A percentile compares a stretch with the other conserved stretches of the same genome.
Conservation (phyloP, 2,113 vertebrate species). For the Planiliza haematocheilus region DNA sequence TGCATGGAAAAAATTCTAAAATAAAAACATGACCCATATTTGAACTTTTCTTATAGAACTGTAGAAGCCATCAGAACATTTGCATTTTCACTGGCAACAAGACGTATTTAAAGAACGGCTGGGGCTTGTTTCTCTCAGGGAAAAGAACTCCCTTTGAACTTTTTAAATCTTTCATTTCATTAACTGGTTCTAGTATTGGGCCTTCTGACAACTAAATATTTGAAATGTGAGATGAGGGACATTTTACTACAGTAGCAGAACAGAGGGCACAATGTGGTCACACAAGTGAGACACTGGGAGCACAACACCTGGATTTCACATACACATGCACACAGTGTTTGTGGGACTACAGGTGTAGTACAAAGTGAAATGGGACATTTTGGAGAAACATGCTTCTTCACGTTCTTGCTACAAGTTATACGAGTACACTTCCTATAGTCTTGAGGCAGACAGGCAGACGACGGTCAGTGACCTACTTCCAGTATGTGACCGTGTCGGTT, state of each 20-base stretch:
- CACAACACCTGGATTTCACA: background rate
- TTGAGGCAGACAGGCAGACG: too few relatives aligned
- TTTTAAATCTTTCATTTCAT: background rate
- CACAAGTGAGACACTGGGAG: background rate
- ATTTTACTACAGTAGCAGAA: background rate
- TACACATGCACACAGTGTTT: background rate
- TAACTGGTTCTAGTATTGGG: background rate
- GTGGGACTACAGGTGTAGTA: background rate
- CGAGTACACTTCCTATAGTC: background rate
- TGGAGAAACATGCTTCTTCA: background rate
- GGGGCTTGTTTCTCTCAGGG: background rate
- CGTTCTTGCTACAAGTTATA: background rate
- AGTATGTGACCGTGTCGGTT: too few relatives aligned
- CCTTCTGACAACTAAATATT: background rate
- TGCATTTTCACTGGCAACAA: constrained; percentile 1
- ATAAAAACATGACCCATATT: background rate
- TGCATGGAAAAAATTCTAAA: constrained; percentile 3
- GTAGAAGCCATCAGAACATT: background rate
- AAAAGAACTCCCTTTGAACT: background rate
- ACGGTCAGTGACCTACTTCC: background rate
- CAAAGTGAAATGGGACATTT: constrained; percentile 7
- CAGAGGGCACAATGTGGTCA: background rate
- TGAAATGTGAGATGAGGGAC: background rate
- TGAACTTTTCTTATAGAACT: background rate
- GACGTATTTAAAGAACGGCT: background rate